Conservation (phyloP, 2,113 vertebrate species). For the Nyctibius bracteatus region DNA sequence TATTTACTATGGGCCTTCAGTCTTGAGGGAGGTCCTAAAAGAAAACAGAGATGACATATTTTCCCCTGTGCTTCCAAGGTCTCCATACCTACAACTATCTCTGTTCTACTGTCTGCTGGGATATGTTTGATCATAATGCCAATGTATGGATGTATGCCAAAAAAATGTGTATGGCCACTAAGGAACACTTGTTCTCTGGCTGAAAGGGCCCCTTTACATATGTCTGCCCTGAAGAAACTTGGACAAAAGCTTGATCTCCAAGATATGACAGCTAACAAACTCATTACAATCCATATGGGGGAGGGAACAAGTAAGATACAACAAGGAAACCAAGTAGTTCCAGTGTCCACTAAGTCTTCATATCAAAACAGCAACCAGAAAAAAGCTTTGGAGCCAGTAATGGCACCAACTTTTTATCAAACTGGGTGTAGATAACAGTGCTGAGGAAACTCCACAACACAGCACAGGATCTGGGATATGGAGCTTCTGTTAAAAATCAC, state of each 20-base stretch:
- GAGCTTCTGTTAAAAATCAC: neutral
- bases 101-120: neutral
- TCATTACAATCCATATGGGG: neutral
- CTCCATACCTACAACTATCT: constrained; percentile 22
- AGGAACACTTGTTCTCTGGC: constrained; percentile 33
- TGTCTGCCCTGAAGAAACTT: neutral
- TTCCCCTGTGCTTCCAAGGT: neutral
- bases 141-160: constrained; percentile 21
- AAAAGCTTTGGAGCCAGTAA: neutral
- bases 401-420: neutral
- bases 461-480: neutral
- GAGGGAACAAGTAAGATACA: neutral
- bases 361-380: neutral
- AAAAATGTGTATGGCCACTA: constrained; percentile 44
- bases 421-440: neutral
- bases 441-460: neutral
- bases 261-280: constrained; percentile 58
- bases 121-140: constrained; percentile 17
- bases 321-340: neutral
- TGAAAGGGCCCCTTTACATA: constrained; percentile 44
- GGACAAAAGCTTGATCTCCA: constrained; percentile 26
- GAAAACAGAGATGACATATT: neutral
- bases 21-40: neutral
- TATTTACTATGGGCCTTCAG: neutral
- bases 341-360: neutral